A percentile compares a stretch with the other conserved stretches of the same genome.
phyloP scores from a whole-genome alignment of 2,113 vertebrate species.

The Meles meles region DNA sequence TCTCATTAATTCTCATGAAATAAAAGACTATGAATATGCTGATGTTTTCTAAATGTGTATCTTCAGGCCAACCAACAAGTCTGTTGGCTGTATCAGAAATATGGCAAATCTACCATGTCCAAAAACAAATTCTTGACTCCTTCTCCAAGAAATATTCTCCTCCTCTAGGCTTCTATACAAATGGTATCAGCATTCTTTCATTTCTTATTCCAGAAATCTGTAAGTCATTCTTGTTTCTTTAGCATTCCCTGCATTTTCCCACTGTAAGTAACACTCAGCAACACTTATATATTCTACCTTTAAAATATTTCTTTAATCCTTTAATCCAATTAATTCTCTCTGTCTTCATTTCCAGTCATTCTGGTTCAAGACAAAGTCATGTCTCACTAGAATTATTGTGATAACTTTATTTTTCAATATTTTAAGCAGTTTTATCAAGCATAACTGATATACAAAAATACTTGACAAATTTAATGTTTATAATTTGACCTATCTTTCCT shows the following conservation, averaged over 20 bases:
- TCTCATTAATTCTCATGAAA: not conserved
- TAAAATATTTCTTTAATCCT: not conserved
- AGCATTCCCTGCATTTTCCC: accelerated
- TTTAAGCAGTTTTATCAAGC: not conserved
- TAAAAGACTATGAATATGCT: too few relatives aligned
- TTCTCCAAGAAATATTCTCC: not conserved
- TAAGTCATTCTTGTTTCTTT: not conserved
- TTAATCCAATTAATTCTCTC: not conserved
- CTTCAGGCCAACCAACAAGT: not conserved
- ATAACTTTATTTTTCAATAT: not conserved
- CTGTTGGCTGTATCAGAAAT: not conserved
- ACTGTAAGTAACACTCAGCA: not conserved
- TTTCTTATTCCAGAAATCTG: not conserved
- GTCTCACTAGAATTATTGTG: not conserved
- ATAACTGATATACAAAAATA: not conserved
- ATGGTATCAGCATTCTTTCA: not conserved
- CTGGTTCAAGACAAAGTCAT: not conserved
- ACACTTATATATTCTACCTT: not conserved
- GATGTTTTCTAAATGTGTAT: not conserved
- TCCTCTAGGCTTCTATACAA: not conserved
- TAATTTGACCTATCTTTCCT: not conserved
- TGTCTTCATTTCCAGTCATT: not conserved
- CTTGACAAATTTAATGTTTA: not conserved
- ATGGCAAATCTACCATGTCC: not conserved
- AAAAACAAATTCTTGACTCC: not conserved